Evolutionary conservation across 2,888 invertebrate genomes (phyloP), one percentile per base, ranked within the genome.

Genomic region (Acanthosepion lycidas): DNA sequence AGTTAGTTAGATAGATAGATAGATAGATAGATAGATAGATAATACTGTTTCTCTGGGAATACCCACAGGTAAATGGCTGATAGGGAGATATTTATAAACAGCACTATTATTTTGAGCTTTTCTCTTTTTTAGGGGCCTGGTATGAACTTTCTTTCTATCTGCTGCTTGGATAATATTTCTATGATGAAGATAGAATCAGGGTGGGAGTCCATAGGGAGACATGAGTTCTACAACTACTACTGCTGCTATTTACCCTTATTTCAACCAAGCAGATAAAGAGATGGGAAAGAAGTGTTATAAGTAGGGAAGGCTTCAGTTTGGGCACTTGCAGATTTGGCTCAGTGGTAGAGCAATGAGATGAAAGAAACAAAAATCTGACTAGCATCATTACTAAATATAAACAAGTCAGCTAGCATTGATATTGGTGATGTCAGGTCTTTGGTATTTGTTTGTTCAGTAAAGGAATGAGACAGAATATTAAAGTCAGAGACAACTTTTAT

Each of bases 51-150:
- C 78, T 78, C 33, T 78, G n/a, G n/a, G 78, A 33, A 78, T 78
- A 78, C 78, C 78, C 78, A 78, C 78, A 78, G 78, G 78, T 78
- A 78, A 78, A 78, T 78, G 78, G 78, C 78, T 78, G 78, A 78
- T 78, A 78, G 78, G 78, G 78, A 78, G 78, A 78, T 78, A n/a
- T 78, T 78, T 78, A 78, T 78, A 78, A 78, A 78, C n/a, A 12
- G 12, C 12, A 33, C 78, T 78, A 78, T 78, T 33, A 78, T 78
- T 78, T n/a, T 33, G 78, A 78, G 78, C 78, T 78, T 78, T 78
- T 78, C 78, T 78, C 78, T 78, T 78, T 78, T n/a, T 78, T 78
- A n/a, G 78, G 78, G 78, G n/a, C n/a, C 78, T n/a, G 78, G n/a
- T 78, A n/a, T 78, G 78, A n/a, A 78, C 78, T 78, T 78, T 78